Base-by-base conservation (phyloP, 2,888 invertebrate genomes). In the Eulithis testata region DNA sequence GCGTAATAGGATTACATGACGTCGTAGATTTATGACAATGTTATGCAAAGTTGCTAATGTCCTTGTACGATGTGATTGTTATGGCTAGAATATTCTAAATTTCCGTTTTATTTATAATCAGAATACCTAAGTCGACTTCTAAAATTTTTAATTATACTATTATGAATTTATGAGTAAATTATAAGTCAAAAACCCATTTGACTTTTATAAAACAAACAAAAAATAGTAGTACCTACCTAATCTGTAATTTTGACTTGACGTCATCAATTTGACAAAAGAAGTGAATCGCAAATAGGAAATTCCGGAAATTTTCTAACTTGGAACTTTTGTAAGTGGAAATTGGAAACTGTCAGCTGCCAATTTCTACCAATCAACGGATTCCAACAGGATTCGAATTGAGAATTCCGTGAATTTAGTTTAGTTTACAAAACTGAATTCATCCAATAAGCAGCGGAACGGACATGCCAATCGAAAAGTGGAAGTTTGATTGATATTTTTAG, bases 331-430 rank as follows among this genome's bases (percentile, higher is more conserved):
- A 65, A 72, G 65, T 69, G 62, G 55, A 64, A 64, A 68, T 70
- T 69, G 55, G 64, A 63, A 66, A 37, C 60, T 69, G 63, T 60
- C 68, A 71, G 60, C 59, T 69, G 69, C 66, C 72, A 70, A 63
- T 51, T 63, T 70, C 67, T 64, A 66, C 68, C 68, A 70, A 73
- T 70, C 69, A 69, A 49, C 59, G 63, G 65, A 63, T 68, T 65
- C 63, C 68, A 60, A 43, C 27, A 11, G 57, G 60, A 69, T 68
- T 60, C 60, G 50, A 55, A 69, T 71, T 21, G 37, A 54, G 44
- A 54, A 68, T 63, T 58, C 50, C 43, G 27, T 58, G 57, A 58
- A 50, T 58, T 47, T 40, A 1, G 50, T 40, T 43, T 12, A 14
- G 37, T 37, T 40, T 49, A 49, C 21, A 11, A 21, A n/a, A 44